Evolutionary conservation across 2,113 vertebrate genomes (phyloP), one percentile per base, ranked within the genome.

Genomic region (Dasypus novemcinctus): DNA sequence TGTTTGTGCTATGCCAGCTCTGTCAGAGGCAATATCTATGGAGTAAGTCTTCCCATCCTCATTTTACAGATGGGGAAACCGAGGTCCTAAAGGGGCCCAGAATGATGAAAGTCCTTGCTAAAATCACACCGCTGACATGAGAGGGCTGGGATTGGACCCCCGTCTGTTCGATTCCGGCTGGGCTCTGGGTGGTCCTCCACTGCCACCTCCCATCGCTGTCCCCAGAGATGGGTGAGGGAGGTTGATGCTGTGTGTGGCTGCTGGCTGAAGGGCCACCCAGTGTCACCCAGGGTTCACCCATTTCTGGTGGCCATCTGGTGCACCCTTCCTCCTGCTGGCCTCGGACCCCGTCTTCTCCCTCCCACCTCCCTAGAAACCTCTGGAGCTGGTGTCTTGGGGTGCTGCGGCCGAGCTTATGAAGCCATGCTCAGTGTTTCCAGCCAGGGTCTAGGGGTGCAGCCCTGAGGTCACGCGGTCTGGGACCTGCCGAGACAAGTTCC

Each of bases 161-260:
- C 1, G 1, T 25, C n/a, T 36, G 31, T 4, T 27, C 76, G 72
- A 31, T 21, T 66, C 59, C 33, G 13, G 11, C 1, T 0, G 10
- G 52, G 31, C n/a, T 41, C 66, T 11, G 25, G 36, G 36, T 4
- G 27, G 36, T 31, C 86, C 61, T 63, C 87, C 6, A 1, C 9
- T 4, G 23, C 43, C 2, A 27, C 13, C 36, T 46, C 20, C 4
- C 11, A 0, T 7, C 1, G 0, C 2, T 8, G 0, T 31, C 36
- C 57, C 52, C 33, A 61, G 69, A 21, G 36, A 10, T 4, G 9
- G 27, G 7, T 1, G 57, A 8, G 27, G 61, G 69, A 33, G 5
- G 46, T 4, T 41, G 31, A 54, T 15, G 15, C 10, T 18, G 2
- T 0, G 0, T 17, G 6, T 23, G 20, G 1, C 52, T 33, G 59